phyloP scores from a whole-genome alignment of 2,797 vertebrate species.

The Pipistrellus pygmaeus region DNA sequence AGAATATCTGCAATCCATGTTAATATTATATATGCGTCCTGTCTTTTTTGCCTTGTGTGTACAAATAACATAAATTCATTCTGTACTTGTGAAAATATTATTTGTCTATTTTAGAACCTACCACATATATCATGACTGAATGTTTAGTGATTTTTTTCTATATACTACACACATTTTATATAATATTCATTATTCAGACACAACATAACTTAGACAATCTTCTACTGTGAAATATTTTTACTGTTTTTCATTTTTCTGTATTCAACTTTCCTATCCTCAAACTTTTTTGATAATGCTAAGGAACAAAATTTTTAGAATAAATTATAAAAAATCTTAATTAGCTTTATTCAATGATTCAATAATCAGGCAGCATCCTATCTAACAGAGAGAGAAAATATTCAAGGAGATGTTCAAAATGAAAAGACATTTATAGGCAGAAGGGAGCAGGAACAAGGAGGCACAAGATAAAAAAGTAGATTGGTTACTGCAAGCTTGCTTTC shows the following conservation, averaged over 20 bases:
- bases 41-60: background rate
- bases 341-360: background rate
- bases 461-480: background rate
- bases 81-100: conserved; percentile 44
- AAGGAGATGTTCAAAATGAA: conserved; percentile 8
- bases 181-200: background rate
- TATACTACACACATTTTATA: background rate
- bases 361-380: background rate
- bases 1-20: background rate
- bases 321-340: background rate
- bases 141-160: background rate
- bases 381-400: background rate
- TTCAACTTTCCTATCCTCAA: background rate
- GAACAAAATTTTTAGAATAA: background rate
- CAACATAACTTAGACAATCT: background rate
- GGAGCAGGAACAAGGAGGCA: background rate
- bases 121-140: background rate
- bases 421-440: background rate
- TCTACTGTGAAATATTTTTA: conserved; percentile 27
- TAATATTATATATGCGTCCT: background rate
- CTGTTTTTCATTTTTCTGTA: background rate
- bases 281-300: background rate
- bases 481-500: background rate
- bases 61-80: background rate
- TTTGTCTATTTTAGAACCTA: background rate